Evolutionary conservation across 2,797 vertebrate species (phyloP), one percentile per base, ranked within the genome.

Genomic region (Cossypha polioptera): DNA sequence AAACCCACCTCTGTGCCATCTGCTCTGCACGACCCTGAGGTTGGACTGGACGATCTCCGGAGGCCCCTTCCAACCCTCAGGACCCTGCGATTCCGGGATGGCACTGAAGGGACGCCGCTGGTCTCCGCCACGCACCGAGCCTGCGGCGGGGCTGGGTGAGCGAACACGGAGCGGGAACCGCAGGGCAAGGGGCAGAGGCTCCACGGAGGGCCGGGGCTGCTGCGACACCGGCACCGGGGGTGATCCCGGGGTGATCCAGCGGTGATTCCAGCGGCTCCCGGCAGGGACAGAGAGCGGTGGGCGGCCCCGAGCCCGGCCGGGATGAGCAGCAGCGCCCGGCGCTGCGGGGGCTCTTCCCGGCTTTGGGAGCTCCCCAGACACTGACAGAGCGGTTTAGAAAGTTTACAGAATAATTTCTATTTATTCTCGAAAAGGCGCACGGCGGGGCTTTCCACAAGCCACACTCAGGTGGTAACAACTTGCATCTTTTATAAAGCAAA

Each of bases 391-490:
- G 7, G 2, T 3, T 38, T 4, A 31, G 17, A 33, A 26, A 50
- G 36, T 50, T 66, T 43, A 66, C 43, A 43, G 1, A 36, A 50
- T 26, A 21, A 58, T 26, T 6, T 2, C 8, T 36, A 9, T 42
- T 48, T 17, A 55, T 12, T n/a, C 5, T 6, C 2, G 3, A 11
- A 22, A 9, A 3, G 2, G 1, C 3, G 0, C 8, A 4, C 3
- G 0, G 1, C 1, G 16, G 16, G 0, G 2, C 3, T 28, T 20
- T 1, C 22, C 35, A 16, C 48, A 36, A 17, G 2, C 4, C 16
- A 13, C 36, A 3, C n/a, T 12, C 20, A 45, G n/a, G 11, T 40
- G 14, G 24, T 2, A 18, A 38, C 11, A 38, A 33, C 8, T 0
- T 0, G 20, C 43, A 33, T 9, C 17, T 19, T 51, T 45, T 22